phyloP scores from a whole-genome alignment of 2,888 invertebrate species.

The Eueremaeus valkanovi region DNA sequence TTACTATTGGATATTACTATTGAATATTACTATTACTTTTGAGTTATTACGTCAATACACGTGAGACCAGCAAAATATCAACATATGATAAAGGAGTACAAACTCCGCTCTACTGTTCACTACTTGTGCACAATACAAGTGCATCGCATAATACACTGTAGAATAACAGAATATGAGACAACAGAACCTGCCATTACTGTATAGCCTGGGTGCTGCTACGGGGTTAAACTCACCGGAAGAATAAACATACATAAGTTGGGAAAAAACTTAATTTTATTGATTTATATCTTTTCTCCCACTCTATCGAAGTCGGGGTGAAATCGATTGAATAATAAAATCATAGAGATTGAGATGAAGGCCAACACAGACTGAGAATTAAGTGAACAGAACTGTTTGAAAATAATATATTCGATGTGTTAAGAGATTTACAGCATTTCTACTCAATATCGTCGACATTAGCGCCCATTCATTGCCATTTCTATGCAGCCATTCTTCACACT shows the following conservation, averaged over 20 bases:
- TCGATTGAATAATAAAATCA: too few species aligned
- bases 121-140: too few species aligned
- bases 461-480: background rate
- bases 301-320: background rate
- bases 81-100: conserved; percentile 5
- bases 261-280: background rate
- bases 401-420: background rate
- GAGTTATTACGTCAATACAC: conserved; percentile 23
- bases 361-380: background rate
- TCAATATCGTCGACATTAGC: background rate
- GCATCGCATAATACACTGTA: too few species aligned
- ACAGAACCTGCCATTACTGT: background rate
- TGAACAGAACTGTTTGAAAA: background rate
- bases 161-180: background rate
- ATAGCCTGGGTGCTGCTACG: background rate
- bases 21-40: conserved; percentile 25
- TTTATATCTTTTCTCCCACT: background rate
- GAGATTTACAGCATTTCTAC: background rate
- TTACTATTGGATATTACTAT: too few species aligned
- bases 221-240: conserved; percentile 17
- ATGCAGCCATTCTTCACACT: background rate
- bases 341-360: background rate
- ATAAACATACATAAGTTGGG: conserved; percentile 21
- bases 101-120: background rate
- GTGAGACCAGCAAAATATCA: conserved; percentile 11